Evolutionary conservation across 2,797 vertebrate species (phyloP), one percentile per base, ranked within the genome.

Genomic region (Intellagama lesueurii): DNA sequence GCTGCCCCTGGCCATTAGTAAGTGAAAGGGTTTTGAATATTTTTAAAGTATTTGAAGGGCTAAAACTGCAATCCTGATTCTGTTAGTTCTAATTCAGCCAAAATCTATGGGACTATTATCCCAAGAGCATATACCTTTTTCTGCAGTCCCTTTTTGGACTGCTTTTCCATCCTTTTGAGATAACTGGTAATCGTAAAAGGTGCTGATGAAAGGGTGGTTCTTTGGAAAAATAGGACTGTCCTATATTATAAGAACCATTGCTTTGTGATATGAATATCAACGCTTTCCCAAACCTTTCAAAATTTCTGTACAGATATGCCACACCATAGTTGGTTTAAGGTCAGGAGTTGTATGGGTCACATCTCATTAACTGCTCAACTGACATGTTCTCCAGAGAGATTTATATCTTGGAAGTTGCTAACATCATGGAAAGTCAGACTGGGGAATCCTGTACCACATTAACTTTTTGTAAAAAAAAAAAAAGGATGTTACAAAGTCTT

Each of bases 361-460:
- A 91, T 70, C 40, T 83, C 35, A 70, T 5, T 88, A 35, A 22
- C 85, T 91, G 56, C 81, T 44, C 89, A 4, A 88, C 85, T 70
- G 88, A 70, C 84, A 66, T 30, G 28, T 80, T 68, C 14, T 66
- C 60, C 19, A 82, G n/a, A 14, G 26, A 19, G 52, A 56, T 56
- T 80, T 80, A 52, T 80, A 80, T 56, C 26, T 32, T 32, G 56
- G 56, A 32, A 1, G 1, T 80, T 80, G 78, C 30, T 60, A 80
- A 85, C 8, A 22, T n/a, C 19, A 60, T 11, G 14, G 76, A 81
- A 81, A 88, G 92, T 90, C 44, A 91, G 88, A 90, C 81, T 92
- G 88, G 91, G 79, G 85, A 40, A 12, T 81, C 76, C 77, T 32
- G 11, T 26, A 44, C 83, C 81, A 92, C 32, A 11, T 77, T 1